phyloP scores from a whole-genome alignment of 2,113 vertebrate genomes.

The Eptesicus fuscus region DNA sequence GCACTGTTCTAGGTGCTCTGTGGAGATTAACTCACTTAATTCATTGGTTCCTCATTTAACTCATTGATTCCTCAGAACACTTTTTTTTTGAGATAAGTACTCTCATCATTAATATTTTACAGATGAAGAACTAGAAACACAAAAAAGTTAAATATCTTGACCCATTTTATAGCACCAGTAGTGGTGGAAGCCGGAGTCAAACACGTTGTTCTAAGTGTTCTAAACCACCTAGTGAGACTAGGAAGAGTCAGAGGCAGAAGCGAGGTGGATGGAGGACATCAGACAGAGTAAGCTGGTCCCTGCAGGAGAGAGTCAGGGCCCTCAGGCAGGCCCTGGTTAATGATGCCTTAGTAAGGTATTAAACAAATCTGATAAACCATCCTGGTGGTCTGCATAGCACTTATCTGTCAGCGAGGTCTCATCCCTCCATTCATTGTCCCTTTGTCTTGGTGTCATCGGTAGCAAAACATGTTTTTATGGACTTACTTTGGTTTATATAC shows the following conservation, averaged over 20 bases:
- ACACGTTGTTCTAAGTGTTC: neutral
- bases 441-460: neutral
- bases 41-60: neutral
- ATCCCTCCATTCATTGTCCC: neutral
- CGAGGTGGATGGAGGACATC: neutral
- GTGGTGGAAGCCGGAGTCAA: neutral
- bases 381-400: neutral
- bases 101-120: neutral
- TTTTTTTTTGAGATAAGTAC: neutral
- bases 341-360: neutral
- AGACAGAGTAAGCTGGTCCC: neutral
- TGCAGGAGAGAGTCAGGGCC: neutral
- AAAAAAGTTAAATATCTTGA: neutral
- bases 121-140: neutral
- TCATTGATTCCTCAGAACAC: neutral
- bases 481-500: neutral
- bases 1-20: neutral
- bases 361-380: neutral
- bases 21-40: neutral
- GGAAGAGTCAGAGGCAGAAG: neutral
- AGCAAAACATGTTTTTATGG: neutral
- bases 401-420: neutral
- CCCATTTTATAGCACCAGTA: neutral
- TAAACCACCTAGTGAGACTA: neutral
- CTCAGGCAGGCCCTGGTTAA: neutral